A percentile compares a stretch with the other conserved stretches of the same genome.
Conservation (phyloP, 2,797 vertebrate genomes). For the Xiphorhynchus erythropygius region DNA sequence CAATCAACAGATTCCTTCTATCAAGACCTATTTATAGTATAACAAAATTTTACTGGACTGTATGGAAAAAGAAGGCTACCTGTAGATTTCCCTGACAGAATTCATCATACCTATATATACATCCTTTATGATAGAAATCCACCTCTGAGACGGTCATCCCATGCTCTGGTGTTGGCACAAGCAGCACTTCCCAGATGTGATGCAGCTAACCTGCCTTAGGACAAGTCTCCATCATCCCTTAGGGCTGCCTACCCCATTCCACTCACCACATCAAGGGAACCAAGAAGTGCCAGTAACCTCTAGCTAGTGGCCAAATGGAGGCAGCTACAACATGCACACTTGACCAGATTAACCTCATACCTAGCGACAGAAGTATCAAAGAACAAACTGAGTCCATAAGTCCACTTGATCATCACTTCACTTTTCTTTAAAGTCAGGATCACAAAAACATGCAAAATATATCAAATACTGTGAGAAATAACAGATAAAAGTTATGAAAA, state of each 20-base stretch:
- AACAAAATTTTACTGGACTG: background rate
- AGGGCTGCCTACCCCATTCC: background rate
- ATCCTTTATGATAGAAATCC: background rate
- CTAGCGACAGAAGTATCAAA: background rate
- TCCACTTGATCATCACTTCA: background rate
- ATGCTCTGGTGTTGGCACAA: accelerated
- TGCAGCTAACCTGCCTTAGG: background rate
- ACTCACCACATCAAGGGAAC: background rate
- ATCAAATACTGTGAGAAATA: background rate
- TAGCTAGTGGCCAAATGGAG: background rate
- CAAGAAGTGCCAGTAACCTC: background rate
- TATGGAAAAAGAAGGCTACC: background rate
- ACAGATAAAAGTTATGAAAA: slow-evolving; percentile 5
- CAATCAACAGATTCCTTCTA: background rate
- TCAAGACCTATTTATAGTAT: background rate
- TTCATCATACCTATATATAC: background rate
- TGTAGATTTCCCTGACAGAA: background rate
- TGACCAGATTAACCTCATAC: background rate
- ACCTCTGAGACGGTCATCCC: background rate
- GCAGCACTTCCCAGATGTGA: background rate
- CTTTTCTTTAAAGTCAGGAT: background rate
- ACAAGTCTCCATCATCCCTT: background rate
- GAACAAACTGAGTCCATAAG: background rate
- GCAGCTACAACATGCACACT: background rate
- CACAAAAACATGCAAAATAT: background rate